These are phyloP conservation scores for Rhopilema esculentum DNA, from an alignment of 30 jellyfish, hydroid and myxozoan species.

Conservation along the genomic window DNA sequence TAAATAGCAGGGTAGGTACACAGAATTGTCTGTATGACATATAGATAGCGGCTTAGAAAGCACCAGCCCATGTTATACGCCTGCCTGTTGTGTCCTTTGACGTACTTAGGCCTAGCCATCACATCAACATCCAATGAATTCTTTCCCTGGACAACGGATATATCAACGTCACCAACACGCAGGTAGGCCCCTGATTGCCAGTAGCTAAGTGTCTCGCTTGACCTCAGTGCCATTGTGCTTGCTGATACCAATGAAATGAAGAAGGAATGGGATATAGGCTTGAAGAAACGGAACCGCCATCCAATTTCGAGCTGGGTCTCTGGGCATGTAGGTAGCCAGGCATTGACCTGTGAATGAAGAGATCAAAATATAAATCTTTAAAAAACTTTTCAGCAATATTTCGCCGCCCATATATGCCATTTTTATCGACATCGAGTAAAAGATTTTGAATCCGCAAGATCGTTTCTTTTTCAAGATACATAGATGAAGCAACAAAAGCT, in stretches of 20 bases:
- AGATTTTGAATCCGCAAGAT: too few relatives aligned
- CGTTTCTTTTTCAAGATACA: too few relatives aligned
- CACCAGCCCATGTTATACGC: conserved; percentile 97
- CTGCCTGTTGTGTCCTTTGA: conserved; percentile 83
- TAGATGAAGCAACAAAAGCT: too few relatives aligned
- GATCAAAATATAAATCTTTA: neutral
- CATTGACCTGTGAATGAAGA: conserved; percentile 78
- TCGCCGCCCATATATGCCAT: too few relatives aligned
- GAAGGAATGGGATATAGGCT: conserved; percentile 80
- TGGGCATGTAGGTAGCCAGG: conserved; percentile 99
- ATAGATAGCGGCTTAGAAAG: conserved; percentile 75
- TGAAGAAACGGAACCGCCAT: conserved; percentile 89
- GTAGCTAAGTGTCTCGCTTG: conserved; percentile 88
- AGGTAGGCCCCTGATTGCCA: conserved; percentile 98
- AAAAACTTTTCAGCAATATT: too few relatives aligned
- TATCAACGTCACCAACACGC: conserved; percentile 92
- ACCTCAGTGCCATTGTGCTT: conserved; percentile 74
- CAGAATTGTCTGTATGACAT: conserved; percentile 77
- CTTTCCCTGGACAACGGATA: conserved; percentile 83
- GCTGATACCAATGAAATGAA: conserved; percentile 87
- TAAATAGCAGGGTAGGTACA: conserved; percentile 85
- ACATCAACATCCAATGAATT: conserved; percentile 70
- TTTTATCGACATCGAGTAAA: too few relatives aligned
- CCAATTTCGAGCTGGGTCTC: conserved; percentile 93
- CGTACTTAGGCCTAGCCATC: conserved; percentile 85